Conservation (phyloP, 2,888 invertebrate genomes). For the Drosophila nr. perissopoda region DNA sequence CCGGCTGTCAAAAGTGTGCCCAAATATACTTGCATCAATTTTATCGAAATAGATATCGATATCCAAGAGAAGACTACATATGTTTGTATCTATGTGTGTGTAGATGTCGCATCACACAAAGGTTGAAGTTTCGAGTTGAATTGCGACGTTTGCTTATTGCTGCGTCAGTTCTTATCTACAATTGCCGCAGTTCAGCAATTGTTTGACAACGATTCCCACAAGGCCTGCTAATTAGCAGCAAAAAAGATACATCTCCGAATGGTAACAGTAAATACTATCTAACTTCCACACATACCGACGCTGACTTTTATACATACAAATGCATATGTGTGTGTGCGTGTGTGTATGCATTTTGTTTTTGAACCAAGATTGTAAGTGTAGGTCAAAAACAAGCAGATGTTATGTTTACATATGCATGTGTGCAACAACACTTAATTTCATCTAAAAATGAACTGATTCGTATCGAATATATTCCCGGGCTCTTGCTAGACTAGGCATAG, state of each 20-base stretch:
- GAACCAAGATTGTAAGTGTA: slow-evolving; percentile 38
- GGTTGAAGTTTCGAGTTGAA: slow-evolving; percentile 27
- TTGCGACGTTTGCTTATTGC: slow-evolving; percentile 42
- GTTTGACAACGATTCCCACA: slow-evolving; percentile 24
- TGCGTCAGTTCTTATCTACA: slow-evolving; percentile 27
- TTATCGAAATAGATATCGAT: slow-evolving; percentile 39
- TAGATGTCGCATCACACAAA: slow-evolving; percentile 35
- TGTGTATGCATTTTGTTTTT: slow-evolving; percentile 27
- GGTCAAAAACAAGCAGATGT: slow-evolving; percentile 36
- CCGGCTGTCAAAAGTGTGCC: not conserved
- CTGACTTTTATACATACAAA: not conserved
- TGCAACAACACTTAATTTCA: not conserved
- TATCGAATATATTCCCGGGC: slow-evolving; percentile 8
- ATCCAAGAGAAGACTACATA: slow-evolving; percentile 7
- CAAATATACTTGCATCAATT: no score
- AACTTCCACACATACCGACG: slow-evolving; percentile 2
- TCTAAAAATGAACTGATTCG: not conserved
- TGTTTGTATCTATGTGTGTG: slow-evolving; percentile 18
- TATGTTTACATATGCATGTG: not conserved
- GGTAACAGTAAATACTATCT: not conserved
- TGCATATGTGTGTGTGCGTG: slow-evolving; percentile 8
- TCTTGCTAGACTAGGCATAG: not conserved
- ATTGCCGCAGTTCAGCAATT: slow-evolving; percentile 24
- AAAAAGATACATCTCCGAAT: slow-evolving; percentile 25
- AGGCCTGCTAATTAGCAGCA: slow-evolving; percentile 39